Conservation (phyloP, 37 sponge, comb jelly and placozoan genomes). For the Ianthella basta region DNA sequence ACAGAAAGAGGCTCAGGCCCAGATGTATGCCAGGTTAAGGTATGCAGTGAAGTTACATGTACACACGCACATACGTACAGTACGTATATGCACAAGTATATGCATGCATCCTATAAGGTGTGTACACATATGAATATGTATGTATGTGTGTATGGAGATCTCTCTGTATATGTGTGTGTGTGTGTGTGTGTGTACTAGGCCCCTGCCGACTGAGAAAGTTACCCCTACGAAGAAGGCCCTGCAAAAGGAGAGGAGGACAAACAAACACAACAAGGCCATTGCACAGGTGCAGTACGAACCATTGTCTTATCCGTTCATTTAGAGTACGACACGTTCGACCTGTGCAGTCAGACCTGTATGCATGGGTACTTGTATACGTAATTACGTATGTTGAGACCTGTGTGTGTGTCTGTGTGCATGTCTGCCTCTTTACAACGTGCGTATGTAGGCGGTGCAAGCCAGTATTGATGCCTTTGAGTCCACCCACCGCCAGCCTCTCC, state of each 20-base stretch:
- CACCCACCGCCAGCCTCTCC: not conserved
- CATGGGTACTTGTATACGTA: no score
- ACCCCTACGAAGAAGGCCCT: no score
- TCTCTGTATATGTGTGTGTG: not conserved
- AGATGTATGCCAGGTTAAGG: slow-evolving; percentile 63
- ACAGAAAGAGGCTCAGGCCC: slow-evolving; percentile 45
- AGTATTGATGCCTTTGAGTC: slow-evolving; percentile 14
- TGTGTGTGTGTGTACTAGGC: not conserved
- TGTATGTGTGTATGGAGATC: not conserved
- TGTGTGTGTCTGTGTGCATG: not conserved
- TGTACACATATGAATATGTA: not conserved
- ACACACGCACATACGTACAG: not conserved
- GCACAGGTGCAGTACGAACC: no score
- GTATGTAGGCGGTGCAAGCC: not conserved
- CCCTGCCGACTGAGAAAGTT: no score
- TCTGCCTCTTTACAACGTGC: not conserved
- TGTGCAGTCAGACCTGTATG: no score
- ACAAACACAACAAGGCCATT: no score
- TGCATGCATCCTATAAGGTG: no score
- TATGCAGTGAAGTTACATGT: not conserved
- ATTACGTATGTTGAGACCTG: not conserved
- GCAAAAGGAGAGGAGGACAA: no score
- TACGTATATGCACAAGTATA: not conserved
- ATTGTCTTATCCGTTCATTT: no score
- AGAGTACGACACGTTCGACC: no score